phyloP scores from a whole-genome alignment of 2,797 vertebrate species.

The Otolemur crassicaudatus region DNA sequence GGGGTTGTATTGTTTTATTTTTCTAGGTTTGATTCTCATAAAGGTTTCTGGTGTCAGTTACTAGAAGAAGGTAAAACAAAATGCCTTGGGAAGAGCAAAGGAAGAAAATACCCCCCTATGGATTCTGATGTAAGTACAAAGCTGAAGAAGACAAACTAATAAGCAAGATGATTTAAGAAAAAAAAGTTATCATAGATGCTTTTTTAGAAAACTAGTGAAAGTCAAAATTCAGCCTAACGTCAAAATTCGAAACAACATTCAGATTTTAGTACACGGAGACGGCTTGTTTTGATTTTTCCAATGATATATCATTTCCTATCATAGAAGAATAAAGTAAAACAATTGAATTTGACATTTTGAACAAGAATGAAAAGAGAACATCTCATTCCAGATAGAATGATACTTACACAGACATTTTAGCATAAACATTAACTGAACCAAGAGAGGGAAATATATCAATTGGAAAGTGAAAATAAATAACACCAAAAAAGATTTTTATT shows the following conservation, averaged over 20 bases:
- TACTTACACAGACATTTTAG: background rate
- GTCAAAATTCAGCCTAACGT: background rate
- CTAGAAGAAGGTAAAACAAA: slow-evolving; percentile 94
- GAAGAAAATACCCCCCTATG: slow-evolving; percentile 96
- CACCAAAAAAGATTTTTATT: background rate
- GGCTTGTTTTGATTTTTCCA: slow-evolving; percentile 6
- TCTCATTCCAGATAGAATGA: background rate
- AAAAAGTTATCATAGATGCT: background rate
- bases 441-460: background rate
- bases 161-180: background rate
- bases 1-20: background rate
- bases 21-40: slow-evolving; percentile 94
- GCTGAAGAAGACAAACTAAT: background rate
- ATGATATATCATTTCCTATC: background rate
- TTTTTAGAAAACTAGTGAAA: slow-evolving; percentile 39
- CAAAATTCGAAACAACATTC: background rate
- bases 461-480: slow-evolving; percentile 14
- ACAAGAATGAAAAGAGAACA: background rate
- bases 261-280: background rate
- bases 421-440: background rate
- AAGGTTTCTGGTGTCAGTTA: slow-evolving; percentile 98
- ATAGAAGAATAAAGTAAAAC: background rate
- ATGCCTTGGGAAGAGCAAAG: slow-evolving; percentile 97
- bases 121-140: slow-evolving; percentile 89
- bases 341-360: background rate